Evolutionary conservation across 64 coral and sea anemone species (phyloP).

Genomic region (Montipora sp.): DNA sequence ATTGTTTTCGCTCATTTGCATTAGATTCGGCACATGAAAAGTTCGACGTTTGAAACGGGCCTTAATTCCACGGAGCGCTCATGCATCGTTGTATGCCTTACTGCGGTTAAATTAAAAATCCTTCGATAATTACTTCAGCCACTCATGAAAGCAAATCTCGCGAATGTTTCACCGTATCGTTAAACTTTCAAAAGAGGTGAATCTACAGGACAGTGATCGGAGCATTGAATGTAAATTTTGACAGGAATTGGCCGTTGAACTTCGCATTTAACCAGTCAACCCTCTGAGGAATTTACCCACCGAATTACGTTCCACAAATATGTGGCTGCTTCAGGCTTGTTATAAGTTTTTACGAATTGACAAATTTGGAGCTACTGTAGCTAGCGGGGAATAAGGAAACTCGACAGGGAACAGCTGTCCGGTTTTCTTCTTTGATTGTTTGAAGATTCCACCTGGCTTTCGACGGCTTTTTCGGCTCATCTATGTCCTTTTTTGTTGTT

Average conservation of each 20-base stretch:
- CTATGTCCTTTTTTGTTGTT: constrained; percentile 41
- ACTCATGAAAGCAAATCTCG: constrained; percentile 2
- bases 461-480: constrained; percentile 32
- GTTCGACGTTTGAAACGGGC: too few relatives aligned
- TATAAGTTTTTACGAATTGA: neutral
- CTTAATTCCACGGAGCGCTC: constrained; percentile 18
- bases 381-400: neutral
- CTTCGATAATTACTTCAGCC: constrained; percentile 13
- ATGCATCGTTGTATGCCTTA: neutral
- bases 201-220: neutral
- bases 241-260: constrained; percentile 21
- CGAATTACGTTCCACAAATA: constrained; percentile 48
- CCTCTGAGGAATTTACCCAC: constrained; percentile 36
- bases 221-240: neutral
- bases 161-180: neutral
- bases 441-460: constrained; percentile 48
- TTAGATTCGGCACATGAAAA: too few relatives aligned
- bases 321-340: neutral
- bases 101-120: constrained; percentile 45
- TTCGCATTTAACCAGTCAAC: neutral
- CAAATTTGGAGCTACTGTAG: neutral
- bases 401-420: constrained; percentile 35
- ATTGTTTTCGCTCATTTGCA: too few relatives aligned
- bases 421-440: constrained; percentile 51
- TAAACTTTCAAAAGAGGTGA: neutral